Conservation (phyloP, 2,797 vertebrate species). For the Enteromius trimaculatus region DNA sequence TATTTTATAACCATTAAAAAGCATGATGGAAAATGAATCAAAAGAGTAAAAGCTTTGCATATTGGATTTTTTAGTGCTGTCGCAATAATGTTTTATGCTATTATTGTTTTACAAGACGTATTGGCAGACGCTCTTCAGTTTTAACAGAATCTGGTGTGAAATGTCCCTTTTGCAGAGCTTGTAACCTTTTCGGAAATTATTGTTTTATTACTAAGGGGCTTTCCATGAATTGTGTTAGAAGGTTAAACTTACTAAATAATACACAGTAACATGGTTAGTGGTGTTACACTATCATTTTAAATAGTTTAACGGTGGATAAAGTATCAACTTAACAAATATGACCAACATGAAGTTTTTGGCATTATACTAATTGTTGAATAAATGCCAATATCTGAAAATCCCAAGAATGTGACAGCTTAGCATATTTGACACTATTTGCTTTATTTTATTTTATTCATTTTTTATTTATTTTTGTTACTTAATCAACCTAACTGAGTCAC, state of each 20-base stretch:
- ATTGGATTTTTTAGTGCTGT: not conserved
- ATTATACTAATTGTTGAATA: not conserved
- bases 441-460: too few species aligned
- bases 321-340: not conserved
- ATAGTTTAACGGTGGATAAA: not conserved
- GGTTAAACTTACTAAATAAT: not conserved
- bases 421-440: not conserved
- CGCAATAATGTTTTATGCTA: not conserved
- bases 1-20: not conserved
- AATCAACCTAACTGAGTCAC: not conserved
- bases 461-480: not conserved
- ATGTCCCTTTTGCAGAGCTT: slow-evolving; percentile 4
- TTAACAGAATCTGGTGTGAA: not conserved
- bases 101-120: not conserved
- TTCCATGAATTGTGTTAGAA: not conserved
- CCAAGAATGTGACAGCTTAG: not conserved
- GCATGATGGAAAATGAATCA: not conserved
- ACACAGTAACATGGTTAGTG: not conserved
- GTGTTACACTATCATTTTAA: not conserved
- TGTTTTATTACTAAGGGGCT: not conserved
- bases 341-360: not conserved
- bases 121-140: not conserved
- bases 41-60: not conserved
- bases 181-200: not conserved
- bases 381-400: not conserved